phyloP scores from a whole-genome alignment of 2,797 vertebrate species.

The Enteromius anoplus region DNA sequence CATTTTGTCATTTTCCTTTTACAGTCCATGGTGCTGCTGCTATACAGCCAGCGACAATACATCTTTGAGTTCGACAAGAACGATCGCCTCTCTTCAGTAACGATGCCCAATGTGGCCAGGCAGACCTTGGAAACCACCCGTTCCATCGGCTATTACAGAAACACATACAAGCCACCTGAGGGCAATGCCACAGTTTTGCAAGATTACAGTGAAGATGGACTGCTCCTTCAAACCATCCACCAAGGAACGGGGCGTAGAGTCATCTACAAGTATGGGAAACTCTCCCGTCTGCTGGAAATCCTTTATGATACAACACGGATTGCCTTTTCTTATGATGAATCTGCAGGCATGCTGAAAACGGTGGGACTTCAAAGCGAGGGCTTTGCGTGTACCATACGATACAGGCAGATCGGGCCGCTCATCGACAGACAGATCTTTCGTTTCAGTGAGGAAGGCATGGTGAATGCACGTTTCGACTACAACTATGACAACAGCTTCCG shows the following conservation, averaged over 20 bases:
- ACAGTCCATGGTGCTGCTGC: constrained; percentile 97
- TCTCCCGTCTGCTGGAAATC: constrained; percentile 91
- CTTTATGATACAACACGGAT: constrained; percentile 95
- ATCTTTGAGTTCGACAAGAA: constrained; percentile 99
- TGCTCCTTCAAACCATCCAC: constrained; percentile 90
- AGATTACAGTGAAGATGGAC: constrained; percentile 93
- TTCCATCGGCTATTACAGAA: constrained; percentile 96
- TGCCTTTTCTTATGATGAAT: constrained; percentile 92
- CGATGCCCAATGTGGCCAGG: constrained; percentile 97
- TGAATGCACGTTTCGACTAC: constrained; percentile 98
- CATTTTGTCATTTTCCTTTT: constrained; percentile 52
- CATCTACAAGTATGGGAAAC: constrained; percentile 94
- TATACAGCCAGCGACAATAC: constrained; percentile 97
- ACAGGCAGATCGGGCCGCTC: constrained; percentile 95
- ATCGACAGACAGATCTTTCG: constrained; percentile 97
- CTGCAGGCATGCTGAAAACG: constrained; percentile 94
- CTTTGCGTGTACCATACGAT: constrained; percentile 96
- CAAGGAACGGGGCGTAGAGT: constrained; percentile 92
- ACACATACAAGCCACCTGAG: constrained; percentile 93
- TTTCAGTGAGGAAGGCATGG: constrained; percentile 98
- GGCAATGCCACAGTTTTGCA: constrained; percentile 93
- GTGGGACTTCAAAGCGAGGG: constrained; percentile 95
- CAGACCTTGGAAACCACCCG: constrained; percentile 93
- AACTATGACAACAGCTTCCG: constrained; percentile 99
- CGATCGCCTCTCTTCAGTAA: constrained; percentile 91